phyloP scores from a whole-genome alignment of 2,888 invertebrate species.

The Palloptera scutellata region DNA sequence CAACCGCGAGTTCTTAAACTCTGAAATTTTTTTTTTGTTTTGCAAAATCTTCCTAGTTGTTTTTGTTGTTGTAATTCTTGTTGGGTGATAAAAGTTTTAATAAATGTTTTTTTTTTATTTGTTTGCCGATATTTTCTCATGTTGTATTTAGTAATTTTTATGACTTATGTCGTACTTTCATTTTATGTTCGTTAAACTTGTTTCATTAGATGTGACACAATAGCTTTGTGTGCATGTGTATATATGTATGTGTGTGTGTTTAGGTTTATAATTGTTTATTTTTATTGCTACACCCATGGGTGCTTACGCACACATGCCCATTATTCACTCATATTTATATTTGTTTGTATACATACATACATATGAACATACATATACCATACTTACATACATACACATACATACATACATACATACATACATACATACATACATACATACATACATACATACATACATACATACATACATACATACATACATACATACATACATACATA shows the following conservation, averaged over 20 bases:
- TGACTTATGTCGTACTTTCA: too few species aligned
- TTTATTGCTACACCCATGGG: not conserved
- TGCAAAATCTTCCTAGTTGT: too few species aligned
- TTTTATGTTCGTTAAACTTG: constrained; percentile 1
- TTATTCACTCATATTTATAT: not conserved
- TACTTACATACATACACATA: constrained; percentile 8
- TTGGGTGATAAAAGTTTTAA: not conserved
- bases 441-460: not conserved
- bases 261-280: constrained; percentile 4
- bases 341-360: constrained; percentile 12
- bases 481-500: not conserved
- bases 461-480: not conserved
- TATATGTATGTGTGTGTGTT: constrained; percentile 16
- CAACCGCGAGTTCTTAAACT: too few species aligned
- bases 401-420: constrained; percentile 6
- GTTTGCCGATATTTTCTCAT: not conserved
- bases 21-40: too few species aligned
- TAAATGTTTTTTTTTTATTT: not conserved
- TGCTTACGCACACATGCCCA: constrained; percentile 1
- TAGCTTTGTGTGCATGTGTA: constrained; percentile 15
- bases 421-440: not conserved
- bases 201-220: constrained; percentile 21
- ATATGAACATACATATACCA: too few species aligned
- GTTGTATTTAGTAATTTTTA: not conserved
- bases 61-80: too few species aligned